phyloP scores from a whole-genome alignment of 1,140 invertebrate genomes.

The Pygmarrhopalites habei region DNA sequence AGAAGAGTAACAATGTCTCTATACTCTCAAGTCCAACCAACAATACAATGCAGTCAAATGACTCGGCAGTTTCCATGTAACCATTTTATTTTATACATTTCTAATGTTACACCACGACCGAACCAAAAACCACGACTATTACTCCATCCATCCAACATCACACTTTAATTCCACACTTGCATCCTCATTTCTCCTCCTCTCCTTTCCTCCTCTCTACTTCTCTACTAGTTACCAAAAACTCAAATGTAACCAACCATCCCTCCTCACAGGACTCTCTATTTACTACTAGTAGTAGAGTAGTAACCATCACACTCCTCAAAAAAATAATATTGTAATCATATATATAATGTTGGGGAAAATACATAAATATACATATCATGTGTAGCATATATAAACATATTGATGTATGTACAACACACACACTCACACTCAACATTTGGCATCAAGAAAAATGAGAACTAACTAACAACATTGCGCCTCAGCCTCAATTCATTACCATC shows the following conservation, averaged over 20 bases:
- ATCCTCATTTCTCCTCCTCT: constrained; percentile 6
- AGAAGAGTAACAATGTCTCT: constrained; percentile 27
- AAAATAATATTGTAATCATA: no score
- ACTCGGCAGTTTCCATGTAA: constrained; percentile 21
- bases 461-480: neutral
- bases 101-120: constrained; percentile 11
- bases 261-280: no score
- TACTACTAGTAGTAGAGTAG: no score
- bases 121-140: constrained; percentile 1
- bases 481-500: neutral
- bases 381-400: neutral
- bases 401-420: neutral
- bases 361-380: no score
- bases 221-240: no score
- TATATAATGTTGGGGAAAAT: no score
- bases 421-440: neutral
- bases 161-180: constrained; percentile 4
- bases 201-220: no score
- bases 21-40: constrained; percentile 15
- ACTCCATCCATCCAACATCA: constrained; percentile 1
- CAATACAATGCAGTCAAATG: constrained; percentile 25
- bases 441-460: neutral
- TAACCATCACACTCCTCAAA: no score
- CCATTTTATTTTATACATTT: constrained; percentile 15
- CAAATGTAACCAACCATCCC: constrained; percentile 1